These are phyloP conservation scores for Chunga burmeisteri DNA, from an alignment of 2,113 vertebrate genomes.

Conservation along the genomic window DNA sequence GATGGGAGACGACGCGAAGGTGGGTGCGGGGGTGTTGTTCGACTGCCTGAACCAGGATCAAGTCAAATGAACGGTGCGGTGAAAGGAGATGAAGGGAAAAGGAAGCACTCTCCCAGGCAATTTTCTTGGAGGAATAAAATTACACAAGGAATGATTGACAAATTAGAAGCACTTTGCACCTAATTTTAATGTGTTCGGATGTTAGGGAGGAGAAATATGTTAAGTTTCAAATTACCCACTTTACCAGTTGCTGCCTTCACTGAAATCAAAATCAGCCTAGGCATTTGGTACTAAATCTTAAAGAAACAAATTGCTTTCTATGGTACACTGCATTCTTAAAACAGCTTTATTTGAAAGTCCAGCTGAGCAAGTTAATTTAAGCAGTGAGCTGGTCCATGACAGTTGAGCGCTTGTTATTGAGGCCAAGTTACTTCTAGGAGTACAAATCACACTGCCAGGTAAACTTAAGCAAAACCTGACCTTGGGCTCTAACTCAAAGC, in stretches of 20 bases:
- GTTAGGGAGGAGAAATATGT: conserved; percentile 68
- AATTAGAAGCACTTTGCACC: conserved; percentile 79
- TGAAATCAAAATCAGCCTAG: conserved; percentile 73
- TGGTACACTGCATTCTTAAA: conserved; percentile 73
- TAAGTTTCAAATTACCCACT: conserved; percentile 76
- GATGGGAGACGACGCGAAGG: neutral
- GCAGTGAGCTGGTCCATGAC: conserved; percentile 57
- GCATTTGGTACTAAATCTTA: conserved; percentile 73
- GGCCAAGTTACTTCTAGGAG: neutral
- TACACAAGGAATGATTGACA: conserved; percentile 72
- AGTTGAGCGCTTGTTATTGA: conserved; percentile 37
- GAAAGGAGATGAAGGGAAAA: conserved; percentile 47
- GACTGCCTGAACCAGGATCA: conserved; percentile 28
- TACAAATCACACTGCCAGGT: conserved; percentile 14
- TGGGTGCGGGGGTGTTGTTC: neutral
- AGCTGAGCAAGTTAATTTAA: conserved; percentile 74
- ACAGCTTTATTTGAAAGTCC: conserved; percentile 76
- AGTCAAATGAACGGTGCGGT: neutral
- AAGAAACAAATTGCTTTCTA: conserved; percentile 78
- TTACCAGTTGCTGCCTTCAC: conserved; percentile 69
- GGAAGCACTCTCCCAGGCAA: conserved; percentile 61
- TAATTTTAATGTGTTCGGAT: conserved; percentile 73
- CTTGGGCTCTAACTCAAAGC: neutral
- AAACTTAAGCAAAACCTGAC: neutral
- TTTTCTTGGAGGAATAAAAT: conserved; percentile 69